phyloP scores from a whole-genome alignment of 2,797 vertebrate genomes.

The Pipistrellus kuhlii region DNA sequence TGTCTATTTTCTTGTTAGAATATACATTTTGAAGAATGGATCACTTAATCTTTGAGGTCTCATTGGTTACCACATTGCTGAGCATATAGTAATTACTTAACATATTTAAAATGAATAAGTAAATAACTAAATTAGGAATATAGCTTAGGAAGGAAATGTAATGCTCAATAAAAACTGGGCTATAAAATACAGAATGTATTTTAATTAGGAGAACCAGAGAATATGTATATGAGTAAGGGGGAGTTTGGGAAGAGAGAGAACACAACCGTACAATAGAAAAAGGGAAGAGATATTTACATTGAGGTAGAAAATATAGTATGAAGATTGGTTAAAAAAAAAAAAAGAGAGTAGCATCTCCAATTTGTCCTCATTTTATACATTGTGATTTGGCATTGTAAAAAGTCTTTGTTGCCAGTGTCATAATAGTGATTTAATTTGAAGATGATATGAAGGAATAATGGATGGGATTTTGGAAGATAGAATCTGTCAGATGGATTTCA shows the following conservation, averaged over 20 bases:
- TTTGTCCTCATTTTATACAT: background rate
- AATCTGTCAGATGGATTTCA: slow-evolving; percentile 1
- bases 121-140: background rate
- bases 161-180: background rate
- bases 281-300: background rate
- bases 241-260: background rate
- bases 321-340: background rate
- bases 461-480: background rate
- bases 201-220: background rate
- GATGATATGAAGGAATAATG: background rate
- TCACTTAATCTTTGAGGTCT: slow-evolving; percentile 42
- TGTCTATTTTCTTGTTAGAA: background rate
- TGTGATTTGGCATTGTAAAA: background rate
- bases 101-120: background rate
- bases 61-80: background rate
- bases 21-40: background rate
- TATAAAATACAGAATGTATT: background rate
- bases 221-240: background rate
- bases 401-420: background rate
- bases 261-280: background rate
- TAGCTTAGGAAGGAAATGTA: background rate
- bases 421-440: background rate
- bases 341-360: background rate
- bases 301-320: background rate
- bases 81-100: background rate